Base-by-base conservation (phyloP, 1,140 invertebrate genomes). In the Drosophila athabasca region DNA sequence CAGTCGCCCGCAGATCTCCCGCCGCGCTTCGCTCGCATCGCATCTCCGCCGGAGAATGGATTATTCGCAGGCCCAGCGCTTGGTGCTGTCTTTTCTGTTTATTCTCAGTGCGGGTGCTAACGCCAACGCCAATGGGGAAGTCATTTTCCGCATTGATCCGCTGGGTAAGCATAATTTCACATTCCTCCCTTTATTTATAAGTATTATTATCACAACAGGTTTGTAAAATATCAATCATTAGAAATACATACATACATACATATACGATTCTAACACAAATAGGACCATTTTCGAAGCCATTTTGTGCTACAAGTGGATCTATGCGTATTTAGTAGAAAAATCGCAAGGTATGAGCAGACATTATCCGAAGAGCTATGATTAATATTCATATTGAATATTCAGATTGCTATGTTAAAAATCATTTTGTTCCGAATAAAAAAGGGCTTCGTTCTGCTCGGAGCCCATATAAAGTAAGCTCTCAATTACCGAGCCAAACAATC, bases 61-160 rank as follows among this genome's bases (percentile, higher is more conserved):
- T 79, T 77, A 71, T 64, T 67, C 44, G 41, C 79, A 74, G 66
- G 65, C 64, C 31, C 76, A 62, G 55, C 71, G 57, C 60, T 65
- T 90, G 45, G 66, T 75, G 29, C 51, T 90, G 24, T 71, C 62
- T 15, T 61, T 90, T 48, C 72, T 90, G 57, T 82, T 66, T 57
- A 58, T 78, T n/a, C 49, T 82, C 6, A 70, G 62, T 61, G 70
- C 68, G 52, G 72, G 35, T 13, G 35, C 35, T 5, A 39, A 39
- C 11, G 35, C 60, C 7, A 61, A 50, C 17, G 81, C 74, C 17
- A 60, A 78, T 53, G 81, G 81, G 52, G 89, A 90, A 87, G 59
- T 90, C 41, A 90, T 90, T 54, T 80, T 90, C 53, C 89, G 89
- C 49, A 84, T 90, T 24, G 89, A 90, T 89, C 89, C 89, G 35